These are phyloP conservation scores for Psittacus erithacus DNA, from an alignment of 2,113 vertebrate genomes.

Conservation along the genomic window DNA sequence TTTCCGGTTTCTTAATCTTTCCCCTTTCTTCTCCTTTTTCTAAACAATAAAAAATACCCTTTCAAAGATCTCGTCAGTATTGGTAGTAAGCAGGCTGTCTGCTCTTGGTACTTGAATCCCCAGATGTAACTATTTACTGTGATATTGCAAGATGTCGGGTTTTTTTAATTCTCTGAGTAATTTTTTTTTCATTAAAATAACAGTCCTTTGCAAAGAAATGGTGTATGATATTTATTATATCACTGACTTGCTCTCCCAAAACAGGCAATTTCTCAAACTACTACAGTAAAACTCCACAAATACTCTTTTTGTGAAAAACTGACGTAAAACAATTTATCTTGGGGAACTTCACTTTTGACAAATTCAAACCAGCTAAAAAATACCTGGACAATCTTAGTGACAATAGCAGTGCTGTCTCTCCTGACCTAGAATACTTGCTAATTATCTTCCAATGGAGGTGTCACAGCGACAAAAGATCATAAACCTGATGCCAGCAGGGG, in stretches of 20 bases:
- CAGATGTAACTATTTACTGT: background rate
- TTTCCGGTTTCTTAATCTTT: background rate
- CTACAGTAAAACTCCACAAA: background rate
- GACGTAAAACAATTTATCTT: background rate
- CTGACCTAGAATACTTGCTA: background rate
- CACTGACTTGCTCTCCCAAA: background rate
- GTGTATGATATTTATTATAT: background rate
- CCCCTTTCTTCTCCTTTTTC: background rate
- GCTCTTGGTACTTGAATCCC: background rate
- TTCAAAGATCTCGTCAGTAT: background rate
- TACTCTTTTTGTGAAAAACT: background rate
- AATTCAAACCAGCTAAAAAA: background rate
- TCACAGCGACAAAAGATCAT: background rate
- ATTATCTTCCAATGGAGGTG: background rate
- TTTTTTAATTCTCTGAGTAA: background rate
- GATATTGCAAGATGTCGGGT: background rate
- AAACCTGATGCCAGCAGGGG: background rate
- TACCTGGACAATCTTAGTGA: background rate
- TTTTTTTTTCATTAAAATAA: background rate
- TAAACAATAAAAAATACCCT: background rate
- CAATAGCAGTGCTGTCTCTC: background rate
- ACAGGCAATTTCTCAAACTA: background rate
- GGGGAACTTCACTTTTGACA: background rate
- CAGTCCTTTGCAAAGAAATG: background rate
- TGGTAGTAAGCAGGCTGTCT: background rate